phyloP scores from a whole-genome alignment of 2,113 vertebrate genomes.

The Epinephelus lanceolatus region DNA sequence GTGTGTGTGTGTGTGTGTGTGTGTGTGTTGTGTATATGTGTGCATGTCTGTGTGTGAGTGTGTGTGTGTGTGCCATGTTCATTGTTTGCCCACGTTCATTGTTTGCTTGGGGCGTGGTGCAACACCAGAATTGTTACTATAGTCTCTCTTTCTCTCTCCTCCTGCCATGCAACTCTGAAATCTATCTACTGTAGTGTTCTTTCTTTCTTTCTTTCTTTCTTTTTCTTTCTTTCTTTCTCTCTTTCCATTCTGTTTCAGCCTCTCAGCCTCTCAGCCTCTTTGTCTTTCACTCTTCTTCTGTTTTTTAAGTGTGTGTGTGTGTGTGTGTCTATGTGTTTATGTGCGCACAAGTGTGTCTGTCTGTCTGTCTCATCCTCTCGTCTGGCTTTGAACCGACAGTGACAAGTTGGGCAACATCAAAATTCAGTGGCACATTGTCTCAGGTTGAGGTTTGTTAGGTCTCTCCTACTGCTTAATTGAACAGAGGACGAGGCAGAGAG shows the following conservation, averaged over 20 bases:
- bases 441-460: constrained; percentile 79
- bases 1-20: constrained; percentile 30
- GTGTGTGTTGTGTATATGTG: constrained; percentile 22
- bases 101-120: constrained; percentile 82
- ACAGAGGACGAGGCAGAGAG: constrained; percentile 64
- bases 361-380: constrained; percentile 42
- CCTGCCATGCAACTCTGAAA: constrained; percentile 45
- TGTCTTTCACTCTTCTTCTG: constrained; percentile 18
- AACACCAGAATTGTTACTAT: constrained; percentile 78
- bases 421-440: constrained; percentile 77
- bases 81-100: constrained; percentile 82
- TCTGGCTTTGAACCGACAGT: constrained; percentile 67
- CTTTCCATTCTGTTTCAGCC: background rate
- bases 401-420: constrained; percentile 73
- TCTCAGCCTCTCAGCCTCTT: background rate
- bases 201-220: constrained; percentile 28
- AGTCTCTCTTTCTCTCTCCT: constrained; percentile 55
- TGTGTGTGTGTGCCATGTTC: constrained; percentile 66
- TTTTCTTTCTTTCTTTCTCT: constrained; percentile 18
- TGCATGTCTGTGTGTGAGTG: constrained; percentile 31
- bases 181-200: constrained; percentile 3
- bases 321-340: background rate
- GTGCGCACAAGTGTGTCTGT: constrained; percentile 1
- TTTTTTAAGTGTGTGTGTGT: constrained; percentile 1
- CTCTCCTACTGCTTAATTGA: constrained; percentile 81